Base-by-base conservation (phyloP, 2,888 invertebrate genomes). In the Caenorhabditis drosophilae region DNA sequence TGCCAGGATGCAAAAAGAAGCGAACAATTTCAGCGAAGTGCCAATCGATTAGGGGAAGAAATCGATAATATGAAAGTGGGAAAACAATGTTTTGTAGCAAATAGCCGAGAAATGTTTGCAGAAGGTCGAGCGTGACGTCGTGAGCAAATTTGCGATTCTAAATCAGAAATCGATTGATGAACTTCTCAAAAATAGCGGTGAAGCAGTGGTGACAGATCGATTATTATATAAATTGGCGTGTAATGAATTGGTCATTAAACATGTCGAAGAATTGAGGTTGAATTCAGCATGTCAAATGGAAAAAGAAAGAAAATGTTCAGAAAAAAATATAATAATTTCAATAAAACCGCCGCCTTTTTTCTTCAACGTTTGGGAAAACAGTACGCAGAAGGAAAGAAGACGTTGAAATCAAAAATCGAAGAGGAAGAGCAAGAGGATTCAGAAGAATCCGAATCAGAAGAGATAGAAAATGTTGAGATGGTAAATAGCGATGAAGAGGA, bases 361-460 rank as follows among this genome's bases (percentile, higher is more conserved):
- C 48, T 67, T 54, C 67, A 67, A 51, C 50, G 67, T 7, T 55
- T 67, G n/a, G 67, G 67, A 34, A 41, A 53, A 18, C 67, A 67
- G 35, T 67, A 67, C 42, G 12, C 60, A 9, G 50, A 50, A 35
- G 50, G 48, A 18, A 18, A 42, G 22, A 48, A 48, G 26, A 40
- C 38, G 16, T 26, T 38, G n/a, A 27, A 35, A 22, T 7, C 34
- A n/a, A 20, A 40, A 9, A 34, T 31, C 27, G 54, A 60, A 34
- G 35, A 44, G 34, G 42, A 46, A 26, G 49, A 51, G 42, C 53
- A 53, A 34, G 67, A 66, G 26, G 66, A 60, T 31, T 60, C 60
- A 20, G 49, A 38, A 1, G 57, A 54, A 2, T 27, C 18, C 12
- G 49, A 60, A 20, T 49, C 57, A 12, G 50, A 50, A 25, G 26